Conservation (phyloP, 2,888 invertebrate genomes). For the Nomada hirtipes region DNA sequence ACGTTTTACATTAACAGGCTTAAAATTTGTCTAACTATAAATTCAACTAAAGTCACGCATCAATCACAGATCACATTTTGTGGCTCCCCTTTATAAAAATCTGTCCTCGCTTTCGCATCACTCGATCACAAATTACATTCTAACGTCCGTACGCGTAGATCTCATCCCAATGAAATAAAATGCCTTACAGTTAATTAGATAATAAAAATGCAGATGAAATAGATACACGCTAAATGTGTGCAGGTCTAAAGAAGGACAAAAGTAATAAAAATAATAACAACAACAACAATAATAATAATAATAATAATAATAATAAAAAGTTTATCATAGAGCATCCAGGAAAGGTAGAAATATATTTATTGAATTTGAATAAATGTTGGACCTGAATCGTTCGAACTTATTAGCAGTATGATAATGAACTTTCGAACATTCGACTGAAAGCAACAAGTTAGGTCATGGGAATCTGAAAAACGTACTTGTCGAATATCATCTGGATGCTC, state of each 20-base stretch:
- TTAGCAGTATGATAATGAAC: not conserved
- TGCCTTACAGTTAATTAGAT: slow-evolving; percentile 4
- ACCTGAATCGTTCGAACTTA: not conserved
- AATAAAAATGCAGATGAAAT: slow-evolving; percentile 25
- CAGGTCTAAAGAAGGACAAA: not conserved
- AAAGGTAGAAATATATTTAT: slow-evolving; percentile 3
- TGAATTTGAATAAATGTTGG: not conserved
- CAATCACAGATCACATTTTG: slow-evolving; percentile 75
- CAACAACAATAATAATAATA: not conserved
- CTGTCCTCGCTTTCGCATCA: slow-evolving; percentile 16
- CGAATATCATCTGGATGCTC: not conserved
- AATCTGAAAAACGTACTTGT: not conserved
- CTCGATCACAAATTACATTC: slow-evolving; percentile 3
- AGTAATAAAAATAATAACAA: not conserved
- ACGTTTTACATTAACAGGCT: slow-evolving; percentile 53
- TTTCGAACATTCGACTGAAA: not conserved
- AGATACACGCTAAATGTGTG: not conserved
- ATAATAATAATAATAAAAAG: slow-evolving; percentile 5
- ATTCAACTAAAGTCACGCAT: slow-evolving; percentile 66
- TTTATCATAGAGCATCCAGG: not conserved
- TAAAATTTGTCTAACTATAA: slow-evolving; percentile 48
- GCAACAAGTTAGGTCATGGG: not conserved
- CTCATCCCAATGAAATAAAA: slow-evolving; percentile 18
- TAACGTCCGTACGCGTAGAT: slow-evolving; percentile 3
- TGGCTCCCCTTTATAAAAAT: slow-evolving; percentile 49